Evolutionary conservation across 2,113 vertebrate species (phyloP).

Genomic region (Stegostoma tigrinum): DNA sequence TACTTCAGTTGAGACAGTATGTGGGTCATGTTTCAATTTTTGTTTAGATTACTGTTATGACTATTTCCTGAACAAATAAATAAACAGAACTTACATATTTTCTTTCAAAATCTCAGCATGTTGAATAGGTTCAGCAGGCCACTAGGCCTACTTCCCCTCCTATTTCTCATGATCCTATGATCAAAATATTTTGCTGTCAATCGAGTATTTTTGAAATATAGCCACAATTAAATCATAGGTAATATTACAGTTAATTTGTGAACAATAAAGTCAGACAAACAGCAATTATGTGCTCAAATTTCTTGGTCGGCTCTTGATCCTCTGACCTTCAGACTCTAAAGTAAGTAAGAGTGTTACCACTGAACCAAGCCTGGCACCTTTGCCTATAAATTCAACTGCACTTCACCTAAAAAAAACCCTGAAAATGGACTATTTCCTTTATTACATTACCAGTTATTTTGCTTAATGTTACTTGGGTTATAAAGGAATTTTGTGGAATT

Average conservation of each 20-base stretch:
- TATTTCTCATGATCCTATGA: neutral
- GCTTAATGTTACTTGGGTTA: neutral
- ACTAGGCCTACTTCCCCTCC: neutral
- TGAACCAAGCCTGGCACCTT: neutral
- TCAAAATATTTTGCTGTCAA: neutral
- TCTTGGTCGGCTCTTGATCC: neutral
- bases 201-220: neutral
- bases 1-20: neutral
- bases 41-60: neutral
- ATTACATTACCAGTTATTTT: neutral
- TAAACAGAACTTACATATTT: neutral
- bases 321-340: neutral
- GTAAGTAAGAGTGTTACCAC: neutral
- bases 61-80: neutral
- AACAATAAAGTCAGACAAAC: neutral
- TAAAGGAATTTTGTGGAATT: too few species aligned
- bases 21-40: neutral
- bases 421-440: neutral
- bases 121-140: neutral
- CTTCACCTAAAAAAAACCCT: neutral
- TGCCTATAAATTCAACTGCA: neutral
- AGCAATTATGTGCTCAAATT: neutral
- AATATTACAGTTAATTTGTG: neutral
- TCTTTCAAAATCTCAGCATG: neutral
- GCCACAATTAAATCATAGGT: neutral